Percentiles rank a stretch among this genome's conserved stretches.
phyloP scores from a whole-genome alignment of 2,113 vertebrate species.

The Petromus typicus region DNA sequence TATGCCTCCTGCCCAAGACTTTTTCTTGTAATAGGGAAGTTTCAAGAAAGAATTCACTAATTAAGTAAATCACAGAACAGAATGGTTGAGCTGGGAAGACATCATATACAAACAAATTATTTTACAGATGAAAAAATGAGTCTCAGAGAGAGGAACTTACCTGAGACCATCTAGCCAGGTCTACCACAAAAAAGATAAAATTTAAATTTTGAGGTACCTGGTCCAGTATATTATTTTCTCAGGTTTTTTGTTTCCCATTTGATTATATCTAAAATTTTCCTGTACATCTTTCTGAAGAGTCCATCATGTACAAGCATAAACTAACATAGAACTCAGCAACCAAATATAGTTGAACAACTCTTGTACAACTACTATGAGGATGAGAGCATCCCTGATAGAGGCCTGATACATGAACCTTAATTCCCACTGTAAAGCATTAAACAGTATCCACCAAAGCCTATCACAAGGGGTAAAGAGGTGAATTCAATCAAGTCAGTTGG shows the following conservation, averaged over 20 bases:
- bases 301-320: background rate
- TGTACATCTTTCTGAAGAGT: background rate
- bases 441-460: background rate
- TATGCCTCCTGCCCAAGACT: background rate
- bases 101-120: background rate
- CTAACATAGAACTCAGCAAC: background rate
- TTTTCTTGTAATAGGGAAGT: background rate
- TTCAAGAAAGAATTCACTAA: background rate
- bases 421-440: background rate
- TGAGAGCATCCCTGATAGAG: background rate
- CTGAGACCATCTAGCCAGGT: background rate
- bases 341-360: background rate
- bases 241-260: background rate
- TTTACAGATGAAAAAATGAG: conserved; percentile 5
- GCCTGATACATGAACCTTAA: background rate
- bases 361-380: background rate
- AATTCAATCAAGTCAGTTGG: background rate
- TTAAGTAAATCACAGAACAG: background rate
- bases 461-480: background rate
- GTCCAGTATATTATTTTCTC: background rate
- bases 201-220: background rate
- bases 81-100: background rate
- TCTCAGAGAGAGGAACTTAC: background rate
- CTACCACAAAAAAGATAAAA: background rate
- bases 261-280: background rate